Base-by-base conservation (phyloP, 2,113 vertebrate species). In the Tyto alba region DNA sequence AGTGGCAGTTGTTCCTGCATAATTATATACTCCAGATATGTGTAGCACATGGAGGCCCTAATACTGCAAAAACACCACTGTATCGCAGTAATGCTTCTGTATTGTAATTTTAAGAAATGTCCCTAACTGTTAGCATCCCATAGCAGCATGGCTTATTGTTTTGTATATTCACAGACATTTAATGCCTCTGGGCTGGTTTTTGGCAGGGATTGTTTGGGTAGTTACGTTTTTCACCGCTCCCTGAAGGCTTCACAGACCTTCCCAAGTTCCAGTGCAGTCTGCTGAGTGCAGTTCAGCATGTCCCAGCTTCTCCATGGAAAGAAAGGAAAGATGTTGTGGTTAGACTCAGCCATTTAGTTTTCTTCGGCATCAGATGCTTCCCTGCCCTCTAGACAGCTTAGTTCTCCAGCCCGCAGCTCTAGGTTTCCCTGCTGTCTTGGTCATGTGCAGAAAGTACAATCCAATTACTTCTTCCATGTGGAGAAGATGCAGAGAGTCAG, bases 401-500 rank as follows among this genome's bases (percentile, higher is more conserved):
- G 38, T 18, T 94, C 50, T 73, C 75, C 11, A 13, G 67, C 32
- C 63, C 83, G 32, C 23, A 75, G 69, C 57, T 68, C 66, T 87
- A 45, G 27, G 38, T 76, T 92, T 92, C 63, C 82, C 74, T 87
- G 89, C 89, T 95, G 74, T 59, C 77, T 88, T 91, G 53, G 73
- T 75, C 7, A 0, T 78, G 69, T 87, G 83, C 90, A 92, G 60
- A 94, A 92, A 92, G 88, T 86, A 95, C 73, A 92, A 95, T 90
- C 85, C 92, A 97, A 95, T 94, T 93, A 94, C 68, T 93, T 93
- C 90, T 94, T 92, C 85, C 79, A 64, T 64, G 86, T 90, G 73
- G 96, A 92, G 95, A 94, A 96, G 86, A 89, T 27, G 64, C 64
- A 90, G 83, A 94, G 79, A 92, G 79, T 93, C 83, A 92, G 88